phyloP scores from a whole-genome alignment of 2,888 invertebrate species.

The Lasioglossum villosulum region DNA sequence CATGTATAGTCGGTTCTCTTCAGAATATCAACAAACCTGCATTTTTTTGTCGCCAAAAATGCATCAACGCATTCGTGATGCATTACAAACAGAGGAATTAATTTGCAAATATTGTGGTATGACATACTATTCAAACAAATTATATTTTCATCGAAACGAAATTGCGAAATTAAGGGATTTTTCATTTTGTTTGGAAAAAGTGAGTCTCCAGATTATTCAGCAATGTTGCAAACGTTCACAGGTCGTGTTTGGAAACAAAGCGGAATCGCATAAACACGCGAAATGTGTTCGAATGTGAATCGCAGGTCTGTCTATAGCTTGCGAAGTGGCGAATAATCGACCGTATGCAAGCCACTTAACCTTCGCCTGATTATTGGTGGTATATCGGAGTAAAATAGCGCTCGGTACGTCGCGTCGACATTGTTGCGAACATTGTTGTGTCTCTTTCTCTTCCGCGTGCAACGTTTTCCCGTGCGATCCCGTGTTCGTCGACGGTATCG shows the following conservation, averaged over 20 bases:
- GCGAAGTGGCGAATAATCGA: background rate
- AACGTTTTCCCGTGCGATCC: background rate
- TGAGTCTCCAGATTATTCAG: too few relatives aligned
- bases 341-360: background rate
- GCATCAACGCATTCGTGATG: too few relatives aligned
- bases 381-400: background rate
- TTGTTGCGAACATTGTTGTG: background rate
- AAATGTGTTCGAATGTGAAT: background rate
- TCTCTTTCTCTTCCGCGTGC: slow-evolving; percentile 1
- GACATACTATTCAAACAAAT: background rate
- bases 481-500: background rate
- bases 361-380: background rate
- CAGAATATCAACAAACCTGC: background rate
- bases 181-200: background rate
- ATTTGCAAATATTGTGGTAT: too few relatives aligned
- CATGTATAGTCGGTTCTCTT: background rate
- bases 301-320: background rate
- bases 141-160: background rate
- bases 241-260: background rate
- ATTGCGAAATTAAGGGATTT: background rate
- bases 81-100: too few relatives aligned
- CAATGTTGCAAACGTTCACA: background rate
- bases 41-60: too few relatives aligned
- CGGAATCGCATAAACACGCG: background rate
- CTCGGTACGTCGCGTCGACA: background rate